Base-by-base conservation (phyloP, 2,797 vertebrate species). In the Spinus pinus region DNA sequence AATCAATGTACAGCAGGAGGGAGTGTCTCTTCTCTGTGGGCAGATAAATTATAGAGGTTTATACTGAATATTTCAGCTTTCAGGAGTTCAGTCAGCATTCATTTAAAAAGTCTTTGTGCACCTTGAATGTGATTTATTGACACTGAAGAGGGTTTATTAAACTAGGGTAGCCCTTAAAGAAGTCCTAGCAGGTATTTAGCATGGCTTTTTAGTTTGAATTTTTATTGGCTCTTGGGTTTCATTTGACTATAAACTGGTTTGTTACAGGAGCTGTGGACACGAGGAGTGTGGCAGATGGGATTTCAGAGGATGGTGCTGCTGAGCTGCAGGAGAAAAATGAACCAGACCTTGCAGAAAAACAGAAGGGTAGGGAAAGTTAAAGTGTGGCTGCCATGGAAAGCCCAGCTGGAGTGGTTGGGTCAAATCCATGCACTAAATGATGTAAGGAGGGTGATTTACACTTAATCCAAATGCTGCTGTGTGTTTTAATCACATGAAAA, bases 191-290 rank as follows among this genome's bases (percentile, higher is more conserved):
- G 39, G 49, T 77, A 50, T 86, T 85, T 60, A 88, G 20, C 16
- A 14, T 64, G 64, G 33, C 31, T 60, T 74, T 72, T 69, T 85
- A 65, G 56, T 85, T 37, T 56, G 15, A 10, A 22, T 61, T 44
- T 85, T 84, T 69, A 69, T 28, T 57, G 31, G 31, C 10, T 79
- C 46, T 79, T 58, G 44, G 51, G 70, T 92, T 86, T 91, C 67
- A 85, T 94, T 66, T 91, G 77, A 31, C 60, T 49, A 27, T 95
- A 78, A 95, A 92, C 79, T 53, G 12, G 82, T 95, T 90, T 84
- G 54, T 89, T 94, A 28, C 33, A 98, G 97, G 93, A 92, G 62
- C 93, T 25, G 74, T 88, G 75, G 96, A 96, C 71, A 66, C 5
- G 4, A 93, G 72, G 70, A 81, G 64, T 6, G 4, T 17, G 33